These are phyloP conservation scores for Pandemis heparana DNA, from an alignment of 2,888 invertebrate species.

Conservation along the genomic window DNA sequence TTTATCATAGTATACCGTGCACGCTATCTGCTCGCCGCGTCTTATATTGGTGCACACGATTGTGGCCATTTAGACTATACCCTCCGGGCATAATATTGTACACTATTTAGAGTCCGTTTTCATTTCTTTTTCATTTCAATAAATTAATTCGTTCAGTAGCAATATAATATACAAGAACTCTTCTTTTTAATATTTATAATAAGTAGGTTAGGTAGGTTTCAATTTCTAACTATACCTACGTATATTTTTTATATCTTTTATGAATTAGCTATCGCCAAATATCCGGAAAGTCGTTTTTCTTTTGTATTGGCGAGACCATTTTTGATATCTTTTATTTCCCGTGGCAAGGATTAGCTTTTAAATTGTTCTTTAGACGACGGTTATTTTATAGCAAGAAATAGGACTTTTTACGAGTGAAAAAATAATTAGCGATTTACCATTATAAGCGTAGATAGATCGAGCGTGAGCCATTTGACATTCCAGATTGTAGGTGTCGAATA, in stretches of 20 bases:
- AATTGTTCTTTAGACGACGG: no score
- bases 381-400: background rate
- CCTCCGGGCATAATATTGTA: slow-evolving; percentile 44
- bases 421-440: background rate
- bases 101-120: slow-evolving; percentile 3
- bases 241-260: no score
- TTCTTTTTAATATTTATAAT: no score
- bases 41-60: slow-evolving; percentile 56
- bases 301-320: no score
- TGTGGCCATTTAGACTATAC: slow-evolving; percentile 51
- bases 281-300: no score
- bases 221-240: no score
- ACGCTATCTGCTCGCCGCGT: slow-evolving; percentile 60
- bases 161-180: background rate
- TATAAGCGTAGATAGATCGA: background rate
- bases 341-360: no score
- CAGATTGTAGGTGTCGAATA: slow-evolving; percentile 63
- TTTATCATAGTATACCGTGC: slow-evolving; percentile 64
- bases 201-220: no score
- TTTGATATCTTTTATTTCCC: no score
- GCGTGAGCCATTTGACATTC: slow-evolving; percentile 39
- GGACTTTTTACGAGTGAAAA: background rate
- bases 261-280: no score
- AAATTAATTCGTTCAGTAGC: background rate
- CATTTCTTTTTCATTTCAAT: background rate